Evolutionary conservation across 2,888 invertebrate genomes (phyloP).

Genomic region (Ophonus ardosiacus): DNA sequence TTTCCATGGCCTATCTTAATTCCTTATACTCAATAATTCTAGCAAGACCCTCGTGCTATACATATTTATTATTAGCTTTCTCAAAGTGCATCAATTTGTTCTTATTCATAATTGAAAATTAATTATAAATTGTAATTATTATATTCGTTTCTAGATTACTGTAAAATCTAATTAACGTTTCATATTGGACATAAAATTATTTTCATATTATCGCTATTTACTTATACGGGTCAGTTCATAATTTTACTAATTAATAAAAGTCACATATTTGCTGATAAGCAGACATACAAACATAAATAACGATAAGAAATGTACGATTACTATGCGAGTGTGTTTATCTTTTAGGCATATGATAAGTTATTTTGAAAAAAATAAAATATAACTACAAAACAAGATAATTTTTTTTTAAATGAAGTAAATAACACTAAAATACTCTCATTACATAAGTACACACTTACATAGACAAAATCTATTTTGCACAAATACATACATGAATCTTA

Average conservation of each 20-base stretch:
- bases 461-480: no score
- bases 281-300: neutral
- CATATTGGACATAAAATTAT: conserved; percentile 53
- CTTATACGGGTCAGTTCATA: conserved; percentile 29
- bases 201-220: conserved; percentile 9
- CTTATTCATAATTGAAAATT: conserved; percentile 26
- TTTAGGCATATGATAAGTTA: neutral
- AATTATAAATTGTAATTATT: neutral
- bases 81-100: neutral
- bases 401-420: neutral
- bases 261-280: conserved; percentile 33
- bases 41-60: no score
- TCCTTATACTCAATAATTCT: no score
- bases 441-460: neutral
- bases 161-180: conserved; percentile 52
- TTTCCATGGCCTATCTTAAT: no score
- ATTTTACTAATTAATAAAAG: conserved; percentile 54
- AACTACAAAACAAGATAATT: neutral
- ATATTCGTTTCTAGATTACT: neutral
- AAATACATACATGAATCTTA: no score
- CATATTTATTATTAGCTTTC: neutral
- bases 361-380: neutral
- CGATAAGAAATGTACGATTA: conserved; percentile 11
- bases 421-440: neutral
- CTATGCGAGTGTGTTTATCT: neutral